Evolutionary conservation across 2,888 invertebrate genomes (phyloP).

Genomic region (Monopis laevigella): DNA sequence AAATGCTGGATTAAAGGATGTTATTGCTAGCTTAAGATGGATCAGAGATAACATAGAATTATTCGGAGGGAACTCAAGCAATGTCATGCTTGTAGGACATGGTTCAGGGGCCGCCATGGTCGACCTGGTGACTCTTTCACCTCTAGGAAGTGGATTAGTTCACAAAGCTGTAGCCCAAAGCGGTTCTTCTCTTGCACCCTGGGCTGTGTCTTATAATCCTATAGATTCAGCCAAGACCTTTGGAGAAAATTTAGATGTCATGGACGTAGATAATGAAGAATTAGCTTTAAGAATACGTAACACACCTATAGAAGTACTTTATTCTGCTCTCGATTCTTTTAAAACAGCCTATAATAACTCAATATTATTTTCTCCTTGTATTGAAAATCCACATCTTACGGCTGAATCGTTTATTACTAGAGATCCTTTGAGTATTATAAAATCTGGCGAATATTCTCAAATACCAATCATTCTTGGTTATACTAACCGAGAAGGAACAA

Average conservation of each 20-base stretch:
- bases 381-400: conserved; percentile 33
- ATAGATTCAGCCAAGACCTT: conserved; percentile 33
- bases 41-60: conserved; percentile 73
- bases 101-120: conserved; percentile 77
- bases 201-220: conserved; percentile 52
- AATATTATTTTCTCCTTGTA: conserved; percentile 47
- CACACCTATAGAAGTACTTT: conserved; percentile 30
- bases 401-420: conserved; percentile 33
- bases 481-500: conserved; percentile 44
- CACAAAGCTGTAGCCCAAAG: conserved; percentile 49
- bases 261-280: conserved; percentile 25
- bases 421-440: conserved; percentile 38
- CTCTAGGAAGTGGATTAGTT: conserved; percentile 30
- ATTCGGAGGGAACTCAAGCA: conserved; percentile 81
- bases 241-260: conserved; percentile 36
- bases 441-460: conserved; percentile 35
- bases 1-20: conserved; percentile 87
- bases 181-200: conserved; percentile 42
- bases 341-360: conserved; percentile 40
- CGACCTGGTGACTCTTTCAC: conserved; percentile 44
- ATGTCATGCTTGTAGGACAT: conserved; percentile 83
- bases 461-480: conserved; percentile 46
- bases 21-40: conserved; percentile 81
- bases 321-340: conserved; percentile 28
- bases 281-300: conserved; percentile 31